phyloP scores from a whole-genome alignment of 2,113 vertebrate species.

The Amazona guildingii region DNA sequence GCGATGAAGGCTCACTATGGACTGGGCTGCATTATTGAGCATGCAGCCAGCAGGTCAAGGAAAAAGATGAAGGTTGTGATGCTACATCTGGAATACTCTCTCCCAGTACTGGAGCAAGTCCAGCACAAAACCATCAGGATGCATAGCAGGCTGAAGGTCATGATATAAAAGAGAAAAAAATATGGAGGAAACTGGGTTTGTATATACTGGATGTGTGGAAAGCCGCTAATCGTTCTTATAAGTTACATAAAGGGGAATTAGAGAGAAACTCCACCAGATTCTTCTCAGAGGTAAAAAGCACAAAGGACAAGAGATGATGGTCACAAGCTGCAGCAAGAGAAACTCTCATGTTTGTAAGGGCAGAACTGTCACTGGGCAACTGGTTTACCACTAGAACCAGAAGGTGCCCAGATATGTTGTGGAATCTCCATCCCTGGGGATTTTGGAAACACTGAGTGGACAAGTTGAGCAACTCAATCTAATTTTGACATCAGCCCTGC shows the following conservation, averaged over 20 bases:
- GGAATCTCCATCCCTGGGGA: background rate
- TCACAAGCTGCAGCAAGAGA: background rate
- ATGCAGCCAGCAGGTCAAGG: background rate
- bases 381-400: background rate
- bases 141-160: background rate
- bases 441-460: background rate
- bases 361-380: background rate
- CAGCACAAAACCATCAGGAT: background rate
- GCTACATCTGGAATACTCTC: background rate
- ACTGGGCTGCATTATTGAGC: background rate
- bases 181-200: background rate
- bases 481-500: conserved; percentile 19
- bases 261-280: background rate
- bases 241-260: background rate
- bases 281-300: background rate
- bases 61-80: background rate
- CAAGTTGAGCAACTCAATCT: background rate
- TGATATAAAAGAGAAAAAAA: background rate
- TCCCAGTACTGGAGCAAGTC: background rate
- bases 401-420: background rate
- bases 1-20: accelerated
- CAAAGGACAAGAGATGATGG: background rate
- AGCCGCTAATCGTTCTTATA: background rate
- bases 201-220: background rate
- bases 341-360: background rate